Evolutionary conservation across 2,113 vertebrate genomes (phyloP).

Genomic region (human): DNA sequence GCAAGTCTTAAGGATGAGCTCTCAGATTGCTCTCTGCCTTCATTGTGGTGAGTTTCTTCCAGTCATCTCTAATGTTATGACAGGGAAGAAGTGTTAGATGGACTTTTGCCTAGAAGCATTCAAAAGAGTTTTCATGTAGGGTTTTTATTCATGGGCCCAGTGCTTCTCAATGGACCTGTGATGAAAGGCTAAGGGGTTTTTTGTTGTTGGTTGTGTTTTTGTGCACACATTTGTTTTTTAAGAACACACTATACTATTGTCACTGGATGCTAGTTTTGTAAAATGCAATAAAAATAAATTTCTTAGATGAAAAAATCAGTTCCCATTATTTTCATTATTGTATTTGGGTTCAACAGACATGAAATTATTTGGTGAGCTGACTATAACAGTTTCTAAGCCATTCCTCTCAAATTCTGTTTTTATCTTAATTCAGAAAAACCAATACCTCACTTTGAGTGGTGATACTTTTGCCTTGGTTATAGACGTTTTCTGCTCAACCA

Average conservation of each 20-base stretch:
- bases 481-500: neutral
- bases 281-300: neutral
- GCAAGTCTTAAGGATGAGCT: neutral
- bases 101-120: neutral
- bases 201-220: neutral
- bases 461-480: neutral
- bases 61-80: neutral
- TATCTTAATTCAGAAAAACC: neutral
- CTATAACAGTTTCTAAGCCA: neutral
- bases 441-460: neutral
- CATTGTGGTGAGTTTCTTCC: rapidly evolving
- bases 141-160: no score
- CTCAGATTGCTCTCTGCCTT: neutral
- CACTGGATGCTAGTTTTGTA: neutral
- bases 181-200: neutral
- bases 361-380: neutral
- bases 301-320: neutral
- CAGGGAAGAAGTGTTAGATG: neutral
- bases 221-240: neutral
- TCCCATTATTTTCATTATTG: neutral
- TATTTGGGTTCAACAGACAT: neutral
- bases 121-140: neutral
- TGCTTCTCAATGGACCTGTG: neutral
- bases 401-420: neutral
- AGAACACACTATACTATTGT: neutral